Percentiles rank a stretch among this genome's conserved stretches.
phyloP scores from a whole-genome alignment of 2,113 vertebrate genomes.

The Ardeotis arabs region DNA sequence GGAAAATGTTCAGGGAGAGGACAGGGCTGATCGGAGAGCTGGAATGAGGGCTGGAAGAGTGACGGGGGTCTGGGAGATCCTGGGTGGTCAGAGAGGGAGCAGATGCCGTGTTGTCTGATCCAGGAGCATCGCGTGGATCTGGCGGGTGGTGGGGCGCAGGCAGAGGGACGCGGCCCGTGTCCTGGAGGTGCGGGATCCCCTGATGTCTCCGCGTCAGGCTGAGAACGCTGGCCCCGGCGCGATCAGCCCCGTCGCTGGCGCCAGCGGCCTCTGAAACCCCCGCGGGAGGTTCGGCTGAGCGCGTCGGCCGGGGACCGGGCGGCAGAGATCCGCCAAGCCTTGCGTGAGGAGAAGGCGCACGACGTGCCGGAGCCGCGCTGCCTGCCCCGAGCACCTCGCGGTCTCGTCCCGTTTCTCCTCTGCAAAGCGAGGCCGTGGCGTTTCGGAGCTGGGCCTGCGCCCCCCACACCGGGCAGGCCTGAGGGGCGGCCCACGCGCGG shows the following conservation, averaged over 20 bases:
- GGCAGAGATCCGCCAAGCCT: neutral
- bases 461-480: accelerated
- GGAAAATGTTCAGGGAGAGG: neutral
- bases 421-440: too few relatives aligned
- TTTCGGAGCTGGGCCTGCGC: neutral
- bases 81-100: neutral
- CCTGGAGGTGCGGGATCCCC: neutral
- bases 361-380: neutral
- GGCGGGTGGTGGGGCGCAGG: neutral
- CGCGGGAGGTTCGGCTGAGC: accelerated
- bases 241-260: neutral
- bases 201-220: accelerated
- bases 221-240: neutral
- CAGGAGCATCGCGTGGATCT: accelerated
- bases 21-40: accelerated
- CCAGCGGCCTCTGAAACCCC: too few relatives aligned
- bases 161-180: accelerated
- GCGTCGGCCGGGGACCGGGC: accelerated
- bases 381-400: accelerated
- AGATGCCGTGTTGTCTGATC: neutral
- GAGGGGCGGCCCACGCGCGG: accelerated
- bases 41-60: neutral
- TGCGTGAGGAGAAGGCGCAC: accelerated
- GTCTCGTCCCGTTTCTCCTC: neutral
- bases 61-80: accelerated